Base-by-base conservation (phyloP, 2,888 invertebrate genomes). In the Mythimna loreyi region DNA sequence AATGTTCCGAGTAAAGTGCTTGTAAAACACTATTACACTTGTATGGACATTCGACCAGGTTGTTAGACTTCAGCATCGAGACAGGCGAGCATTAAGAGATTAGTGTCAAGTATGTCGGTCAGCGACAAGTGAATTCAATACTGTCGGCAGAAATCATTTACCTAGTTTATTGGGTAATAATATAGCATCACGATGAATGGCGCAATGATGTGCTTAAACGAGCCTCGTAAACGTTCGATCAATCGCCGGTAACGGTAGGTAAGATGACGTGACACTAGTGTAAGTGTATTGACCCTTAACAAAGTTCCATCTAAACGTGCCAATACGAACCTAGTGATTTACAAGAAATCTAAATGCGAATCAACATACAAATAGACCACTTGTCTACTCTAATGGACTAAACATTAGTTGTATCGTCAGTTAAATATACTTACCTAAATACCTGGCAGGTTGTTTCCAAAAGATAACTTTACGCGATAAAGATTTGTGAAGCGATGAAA, bases 171-270 rank as follows among this genome's bases (percentile, higher is more conserved):
- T 80, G 69, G 67, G 73, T 78, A 85, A 86, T 86, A 87, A 84
- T 78, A 83, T 81, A 81, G 81, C 84, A 87, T 88, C 87, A 88
- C 85, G 86, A 85, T 87, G 87, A 90, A 88, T 88, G 85, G 88
- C 81, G 80, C 84, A 88, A 88, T 86, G 83, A 87, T 85, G 87
- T 86, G 86, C 87, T 90, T 81, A 88, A 90, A 91, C 67, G 76
- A 90, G 82, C 71, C 86, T 87, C 84, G 86, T 90, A 89, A 92
- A 90, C 87, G 86, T 85, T 82, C 83, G 82, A 88, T 90, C 87
- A 86, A 89, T 88, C 85, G 85, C 81, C 80, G 87, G 86, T 93
- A 92, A 92, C 91, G 89, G 92, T 89, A 87, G 86, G 85, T 74
- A 79, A 83, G 83, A 87, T 88, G 90, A 90, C 83, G 88, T 84